phyloP scores from a whole-genome alignment of 2,113 vertebrate species.

The Prionailurus bengalensis region DNA sequence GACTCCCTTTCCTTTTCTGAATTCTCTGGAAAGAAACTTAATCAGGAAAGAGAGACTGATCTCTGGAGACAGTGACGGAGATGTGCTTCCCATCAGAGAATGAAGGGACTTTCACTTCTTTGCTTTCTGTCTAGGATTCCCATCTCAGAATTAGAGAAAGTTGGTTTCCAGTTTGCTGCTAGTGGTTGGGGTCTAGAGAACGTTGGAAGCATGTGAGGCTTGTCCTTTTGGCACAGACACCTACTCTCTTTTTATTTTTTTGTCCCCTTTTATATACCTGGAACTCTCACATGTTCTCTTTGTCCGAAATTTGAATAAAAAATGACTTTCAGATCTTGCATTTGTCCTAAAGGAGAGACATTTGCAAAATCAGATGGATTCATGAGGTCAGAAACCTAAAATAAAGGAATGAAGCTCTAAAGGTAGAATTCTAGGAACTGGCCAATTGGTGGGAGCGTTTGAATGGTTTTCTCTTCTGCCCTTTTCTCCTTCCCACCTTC shows the following conservation, averaged over 20 bases:
- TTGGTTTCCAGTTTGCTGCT: not conserved
- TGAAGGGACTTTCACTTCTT: not conserved
- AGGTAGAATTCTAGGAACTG: not conserved
- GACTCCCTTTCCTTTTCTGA: not conserved
- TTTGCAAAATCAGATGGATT: conserved; percentile 8
- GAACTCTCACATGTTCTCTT: not conserved
- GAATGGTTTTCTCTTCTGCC: not conserved
- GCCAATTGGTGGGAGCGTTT: not conserved
- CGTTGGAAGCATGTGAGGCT: not conserved
- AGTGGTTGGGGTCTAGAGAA: not conserved
- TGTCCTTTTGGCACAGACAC: not conserved
- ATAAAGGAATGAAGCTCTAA: not conserved
- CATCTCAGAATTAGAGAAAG: not conserved
- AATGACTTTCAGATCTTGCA: conserved; percentile 18
- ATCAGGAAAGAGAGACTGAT: not conserved
- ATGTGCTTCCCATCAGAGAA: not conserved
- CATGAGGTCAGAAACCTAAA: conserved; percentile 67
- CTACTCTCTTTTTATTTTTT: not conserved
- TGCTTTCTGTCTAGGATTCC: not conserved
- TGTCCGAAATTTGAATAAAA: conserved; percentile 12
- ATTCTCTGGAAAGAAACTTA: not conserved
- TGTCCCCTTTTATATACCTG: not conserved
- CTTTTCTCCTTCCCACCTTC: not conserved
- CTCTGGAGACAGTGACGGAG: not conserved
- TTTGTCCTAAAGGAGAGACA: not conserved